Evolutionary conservation across 2,113 vertebrate species (phyloP).

Genomic region (Mormyrus lacerda): DNA sequence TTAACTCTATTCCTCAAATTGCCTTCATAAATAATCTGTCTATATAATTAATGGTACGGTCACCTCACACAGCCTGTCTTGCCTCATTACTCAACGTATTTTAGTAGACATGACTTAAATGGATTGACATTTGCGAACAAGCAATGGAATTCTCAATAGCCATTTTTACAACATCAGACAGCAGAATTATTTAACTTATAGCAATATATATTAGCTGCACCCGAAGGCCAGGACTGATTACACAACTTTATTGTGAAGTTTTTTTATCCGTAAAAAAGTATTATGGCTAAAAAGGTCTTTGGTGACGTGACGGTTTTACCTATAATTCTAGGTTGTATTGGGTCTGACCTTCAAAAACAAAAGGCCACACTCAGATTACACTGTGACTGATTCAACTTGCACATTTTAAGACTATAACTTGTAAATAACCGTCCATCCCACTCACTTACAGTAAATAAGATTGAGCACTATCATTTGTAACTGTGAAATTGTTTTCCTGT

Average conservation of each 20-base stretch:
- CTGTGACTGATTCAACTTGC: background rate
- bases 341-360: background rate
- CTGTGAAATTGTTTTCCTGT: background rate
- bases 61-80: background rate
- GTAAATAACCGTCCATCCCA: background rate
- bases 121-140: conserved; percentile 5
- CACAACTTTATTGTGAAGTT: no score
- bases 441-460: background rate
- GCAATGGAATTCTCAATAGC: background rate
- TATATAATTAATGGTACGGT: conserved; percentile 14
- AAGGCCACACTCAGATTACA: background rate
- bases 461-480: background rate
- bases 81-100: conserved; percentile 9
- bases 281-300: background rate
- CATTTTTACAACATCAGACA: conserved; percentile 7
- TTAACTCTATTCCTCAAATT: background rate
- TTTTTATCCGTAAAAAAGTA: background rate
- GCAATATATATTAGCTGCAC: background rate
- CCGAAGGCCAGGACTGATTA: background rate
- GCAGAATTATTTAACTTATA: background rate
- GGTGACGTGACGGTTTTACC: background rate
- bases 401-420: background rate
- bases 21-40: background rate
- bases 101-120: conserved; percentile 3
- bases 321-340: background rate